A percentile compares a stretch with the other conserved stretches of the same genome.
Conservation (phyloP, 2,797 vertebrate genomes). For the Micropoecilia bifurca region DNA sequence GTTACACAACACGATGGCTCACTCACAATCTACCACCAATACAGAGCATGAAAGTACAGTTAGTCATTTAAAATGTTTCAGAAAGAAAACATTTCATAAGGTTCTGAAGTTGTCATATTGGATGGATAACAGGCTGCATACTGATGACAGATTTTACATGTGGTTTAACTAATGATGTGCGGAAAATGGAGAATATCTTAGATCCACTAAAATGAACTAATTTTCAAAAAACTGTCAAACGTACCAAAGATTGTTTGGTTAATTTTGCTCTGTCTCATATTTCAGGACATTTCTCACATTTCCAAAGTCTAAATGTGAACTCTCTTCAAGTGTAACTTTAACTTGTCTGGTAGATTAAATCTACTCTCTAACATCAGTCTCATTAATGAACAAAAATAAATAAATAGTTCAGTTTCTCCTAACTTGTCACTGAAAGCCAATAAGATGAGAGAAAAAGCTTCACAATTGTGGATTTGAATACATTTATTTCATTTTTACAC, state of each 20-base stretch:
- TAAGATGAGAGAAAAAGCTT: background rate
- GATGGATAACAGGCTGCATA: background rate
- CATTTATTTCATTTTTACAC: background rate
- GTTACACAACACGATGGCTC: background rate
- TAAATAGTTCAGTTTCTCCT: background rate
- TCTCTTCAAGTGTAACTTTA: background rate
- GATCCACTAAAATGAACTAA: background rate
- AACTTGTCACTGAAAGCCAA: background rate
- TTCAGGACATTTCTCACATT: background rate
- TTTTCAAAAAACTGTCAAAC: background rate
- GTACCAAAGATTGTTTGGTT: background rate
- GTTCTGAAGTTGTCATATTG: background rate
- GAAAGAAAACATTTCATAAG: background rate
- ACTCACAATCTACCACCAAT: background rate
- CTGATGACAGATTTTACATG: background rate
- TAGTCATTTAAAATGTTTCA: background rate
- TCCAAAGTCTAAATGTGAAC: background rate
- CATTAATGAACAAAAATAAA: background rate
- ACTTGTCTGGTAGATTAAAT: background rate
- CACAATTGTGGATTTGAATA: background rate
- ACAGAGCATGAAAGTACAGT: background rate
- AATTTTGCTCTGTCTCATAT: background rate
- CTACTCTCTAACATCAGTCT: background rate
- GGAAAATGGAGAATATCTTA: background rate
- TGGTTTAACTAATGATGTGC: background rate